phyloP scores from a whole-genome alignment of 2,888 invertebrate species.

The Melanophora roralis region DNA sequence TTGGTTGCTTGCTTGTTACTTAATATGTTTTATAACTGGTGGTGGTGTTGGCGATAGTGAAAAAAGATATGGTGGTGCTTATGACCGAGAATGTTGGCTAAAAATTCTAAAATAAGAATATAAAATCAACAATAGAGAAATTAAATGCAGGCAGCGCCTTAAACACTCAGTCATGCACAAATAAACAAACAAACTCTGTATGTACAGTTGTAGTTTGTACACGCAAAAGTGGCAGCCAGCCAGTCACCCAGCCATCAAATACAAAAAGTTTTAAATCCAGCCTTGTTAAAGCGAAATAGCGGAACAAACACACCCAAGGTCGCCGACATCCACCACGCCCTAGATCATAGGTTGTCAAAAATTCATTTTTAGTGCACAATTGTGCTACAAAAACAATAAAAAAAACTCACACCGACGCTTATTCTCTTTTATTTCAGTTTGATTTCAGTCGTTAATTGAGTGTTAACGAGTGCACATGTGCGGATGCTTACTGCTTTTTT shows the following conservation, averaged over 20 bases:
- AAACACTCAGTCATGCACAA: conserved; percentile 50
- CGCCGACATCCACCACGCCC: conserved; percentile 76
- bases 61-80: conserved; percentile 35
- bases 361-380: too few species aligned
- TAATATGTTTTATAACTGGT: neutral
- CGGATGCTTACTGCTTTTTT: too few species aligned
- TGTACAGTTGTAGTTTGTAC: neutral
- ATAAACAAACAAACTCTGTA: neutral
- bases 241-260: conserved; percentile 58
- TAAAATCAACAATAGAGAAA: neutral
- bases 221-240: conserved; percentile 47
- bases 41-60: conserved; percentile 6
- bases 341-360: too few species aligned
- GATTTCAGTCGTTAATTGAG: too few species aligned
- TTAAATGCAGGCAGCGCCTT: conserved; percentile 32
- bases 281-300: conserved; percentile 64
- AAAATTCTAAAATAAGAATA: neutral
- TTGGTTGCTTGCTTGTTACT: conserved; percentile 32
- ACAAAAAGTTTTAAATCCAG: conserved; percentile 56
- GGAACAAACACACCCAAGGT: conserved; percentile 71
- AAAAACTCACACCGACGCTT: too few species aligned
- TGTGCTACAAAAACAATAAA: too few species aligned
- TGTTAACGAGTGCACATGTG: too few species aligned
- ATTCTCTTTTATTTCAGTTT: too few species aligned
- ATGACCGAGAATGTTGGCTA: conserved; percentile 42